Evolutionary conservation across 2,888 invertebrate species (phyloP).

Genomic region (Pristionchus arcanus): DNA sequence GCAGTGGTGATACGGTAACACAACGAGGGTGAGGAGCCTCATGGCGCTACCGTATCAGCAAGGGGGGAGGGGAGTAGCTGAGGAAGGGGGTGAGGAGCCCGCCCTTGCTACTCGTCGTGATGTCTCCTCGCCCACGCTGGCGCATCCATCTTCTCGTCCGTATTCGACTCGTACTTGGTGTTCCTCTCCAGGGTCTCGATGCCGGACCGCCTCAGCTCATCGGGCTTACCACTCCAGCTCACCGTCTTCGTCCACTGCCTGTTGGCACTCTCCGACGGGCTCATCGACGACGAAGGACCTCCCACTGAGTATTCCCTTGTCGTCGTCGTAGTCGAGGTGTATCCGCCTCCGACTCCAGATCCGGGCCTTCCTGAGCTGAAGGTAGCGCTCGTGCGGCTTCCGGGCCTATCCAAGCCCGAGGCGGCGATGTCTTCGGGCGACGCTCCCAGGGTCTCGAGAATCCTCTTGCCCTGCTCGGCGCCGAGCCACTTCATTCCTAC

Average conservation of each 20-base stretch:
- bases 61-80: background rate
- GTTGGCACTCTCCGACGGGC: constrained; percentile 55
- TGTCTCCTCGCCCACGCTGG: constrained; percentile 68
- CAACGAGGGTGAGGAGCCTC: constrained; percentile 44
- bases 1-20: background rate
- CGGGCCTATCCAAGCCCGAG: constrained; percentile 11
- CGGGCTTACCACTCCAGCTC: constrained; percentile 74
- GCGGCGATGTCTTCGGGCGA: constrained; percentile 61
- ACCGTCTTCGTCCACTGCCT: constrained; percentile 71
- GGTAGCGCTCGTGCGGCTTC: constrained; percentile 41
- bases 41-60: background rate
- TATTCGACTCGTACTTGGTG: constrained; percentile 61
- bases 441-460: constrained; percentile 74
- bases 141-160: constrained; percentile 63
- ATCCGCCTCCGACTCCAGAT: constrained; percentile 31
- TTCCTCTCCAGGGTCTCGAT: constrained; percentile 66
- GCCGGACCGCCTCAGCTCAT: constrained; percentile 70
- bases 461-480: constrained; percentile 71
- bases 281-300: background rate
- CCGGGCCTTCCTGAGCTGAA: constrained; percentile 33
- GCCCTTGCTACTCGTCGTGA: constrained; percentile 28
- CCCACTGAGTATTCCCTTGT: background rate
- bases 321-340: constrained; percentile 45
- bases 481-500: constrained; percentile 86
- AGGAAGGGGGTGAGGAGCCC: constrained; percentile 26